phyloP scores from a whole-genome alignment of 2,797 vertebrate genomes.

The Anabas testudineus region DNA sequence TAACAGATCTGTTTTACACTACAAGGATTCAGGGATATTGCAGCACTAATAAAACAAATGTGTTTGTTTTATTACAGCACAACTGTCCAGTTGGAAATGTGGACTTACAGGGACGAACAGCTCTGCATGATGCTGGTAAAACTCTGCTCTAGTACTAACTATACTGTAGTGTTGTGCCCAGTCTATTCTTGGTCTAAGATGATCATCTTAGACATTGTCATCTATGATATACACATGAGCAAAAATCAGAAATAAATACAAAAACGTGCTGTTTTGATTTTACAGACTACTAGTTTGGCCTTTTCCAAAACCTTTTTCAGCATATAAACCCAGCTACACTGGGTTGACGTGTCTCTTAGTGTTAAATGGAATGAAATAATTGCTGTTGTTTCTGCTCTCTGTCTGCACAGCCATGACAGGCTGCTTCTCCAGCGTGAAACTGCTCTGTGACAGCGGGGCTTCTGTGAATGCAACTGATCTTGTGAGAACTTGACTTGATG shows the following conservation, averaged over 20 bases:
- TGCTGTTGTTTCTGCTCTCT: neutral
- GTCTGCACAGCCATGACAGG: conserved; percentile 91
- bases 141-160: neutral
- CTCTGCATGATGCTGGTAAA: conserved; percentile 96
- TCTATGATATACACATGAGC: neutral
- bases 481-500: conserved; percentile 82
- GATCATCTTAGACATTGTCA: too few relatives aligned
- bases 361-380: conserved; percentile 38
- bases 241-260: neutral
- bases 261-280: neutral
- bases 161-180: neutral
- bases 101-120: conserved; percentile 94
- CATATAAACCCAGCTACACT: neutral
- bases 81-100: conserved; percentile 95
- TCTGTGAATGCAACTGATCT: conserved; percentile 91
- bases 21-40: neutral
- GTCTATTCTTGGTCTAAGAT: too few relatives aligned
- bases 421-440: conserved; percentile 93
- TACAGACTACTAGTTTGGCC: neutral
- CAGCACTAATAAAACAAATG: neutral
- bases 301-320: neutral
- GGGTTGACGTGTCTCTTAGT: neutral
- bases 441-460: conserved; percentile 94
- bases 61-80: conserved; percentile 83
- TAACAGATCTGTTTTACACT: neutral